A percentile compares a stretch with the other conserved stretches of the same genome.
phyloP scores from a whole-genome alignment of 2,113 vertebrate genomes.

The Nycticryphes semicollaris region DNA sequence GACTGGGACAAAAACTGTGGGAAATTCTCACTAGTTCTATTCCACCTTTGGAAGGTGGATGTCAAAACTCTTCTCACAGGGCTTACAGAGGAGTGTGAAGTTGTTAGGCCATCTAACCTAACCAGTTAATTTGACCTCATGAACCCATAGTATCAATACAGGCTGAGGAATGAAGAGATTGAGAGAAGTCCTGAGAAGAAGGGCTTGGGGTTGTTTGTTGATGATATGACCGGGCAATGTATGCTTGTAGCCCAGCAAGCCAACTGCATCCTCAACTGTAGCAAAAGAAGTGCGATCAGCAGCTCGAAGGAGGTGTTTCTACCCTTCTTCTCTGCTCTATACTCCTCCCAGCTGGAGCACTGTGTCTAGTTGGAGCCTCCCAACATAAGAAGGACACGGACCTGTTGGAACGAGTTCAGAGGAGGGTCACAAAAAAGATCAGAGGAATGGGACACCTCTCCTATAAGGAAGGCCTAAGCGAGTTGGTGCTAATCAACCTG shows the following conservation, averaged over 20 bases:
- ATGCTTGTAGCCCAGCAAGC: fast-evolving
- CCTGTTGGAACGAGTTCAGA: fast-evolving
- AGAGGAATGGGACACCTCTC: fast-evolving
- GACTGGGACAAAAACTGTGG: background rate
- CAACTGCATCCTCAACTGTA: background rate
- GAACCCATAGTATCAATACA: background rate
- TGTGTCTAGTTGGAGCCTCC: background rate
- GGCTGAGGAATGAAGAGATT: fast-evolving
- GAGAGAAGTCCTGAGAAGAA: background rate
- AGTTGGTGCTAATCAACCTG: background rate
- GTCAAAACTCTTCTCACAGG: fast-evolving
- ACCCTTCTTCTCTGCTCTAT: fast-evolving
- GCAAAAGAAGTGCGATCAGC: background rate
- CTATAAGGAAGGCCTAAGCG: background rate
- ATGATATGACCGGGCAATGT: fast-evolving
- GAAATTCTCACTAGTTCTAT: background rate
- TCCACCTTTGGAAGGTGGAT: fast-evolving
- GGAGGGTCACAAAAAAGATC: background rate
- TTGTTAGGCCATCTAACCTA: background rate
- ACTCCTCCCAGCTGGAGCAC: background rate
- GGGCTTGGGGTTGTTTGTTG: fast-evolving
- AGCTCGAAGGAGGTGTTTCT: fast-evolving
- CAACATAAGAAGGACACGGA: background rate
- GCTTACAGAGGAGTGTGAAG: background rate
- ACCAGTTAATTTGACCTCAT: background rate